These are phyloP conservation scores for Hybognathus amarus DNA, from an alignment of 2,797 vertebrate genomes.

Conservation along the genomic window DNA sequence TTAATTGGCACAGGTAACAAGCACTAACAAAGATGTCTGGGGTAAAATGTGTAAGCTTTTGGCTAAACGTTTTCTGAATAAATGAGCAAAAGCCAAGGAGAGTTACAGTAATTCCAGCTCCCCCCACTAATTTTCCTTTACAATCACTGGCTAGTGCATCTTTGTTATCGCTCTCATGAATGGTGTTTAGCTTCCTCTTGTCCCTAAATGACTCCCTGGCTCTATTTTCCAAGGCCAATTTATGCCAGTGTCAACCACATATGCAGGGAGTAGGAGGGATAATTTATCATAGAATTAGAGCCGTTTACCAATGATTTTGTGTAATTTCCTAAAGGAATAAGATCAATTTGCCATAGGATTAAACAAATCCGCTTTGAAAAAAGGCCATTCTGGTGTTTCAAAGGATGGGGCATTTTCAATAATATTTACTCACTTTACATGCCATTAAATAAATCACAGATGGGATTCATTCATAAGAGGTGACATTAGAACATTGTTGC, in stretches of 20 bases:
- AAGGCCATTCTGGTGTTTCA: slow-evolving; percentile 28
- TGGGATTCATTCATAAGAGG: slow-evolving; percentile 54
- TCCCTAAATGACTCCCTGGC: not conserved
- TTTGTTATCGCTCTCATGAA: slow-evolving; percentile 11
- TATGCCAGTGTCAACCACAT: slow-evolving; percentile 17
- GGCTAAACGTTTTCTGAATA: not conserved
- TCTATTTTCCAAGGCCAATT: slow-evolving; percentile 41
- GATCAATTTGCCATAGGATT: slow-evolving; percentile 57
- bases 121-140: not conserved
- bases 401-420: slow-evolving; percentile 43
- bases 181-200: not conserved
- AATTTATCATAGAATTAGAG: slow-evolving; percentile 56
- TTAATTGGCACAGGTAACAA: not conserved
- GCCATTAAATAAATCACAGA: slow-evolving; percentile 55
- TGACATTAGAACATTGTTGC: slow-evolving; percentile 42
- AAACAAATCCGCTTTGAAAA: slow-evolving; percentile 53
- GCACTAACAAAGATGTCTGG: not conserved
- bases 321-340: slow-evolving; percentile 58
- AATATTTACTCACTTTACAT: slow-evolving; percentile 57
- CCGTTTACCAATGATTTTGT: slow-evolving; percentile 53
- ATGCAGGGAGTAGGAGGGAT: slow-evolving; percentile 41
- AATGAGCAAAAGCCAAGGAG: not conserved
- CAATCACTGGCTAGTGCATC: slow-evolving; percentile 10
- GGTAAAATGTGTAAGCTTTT: not conserved
- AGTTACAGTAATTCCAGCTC: not conserved